phyloP scores from a whole-genome alignment of 2,797 vertebrate species.

The Lepus oiostolus region DNA sequence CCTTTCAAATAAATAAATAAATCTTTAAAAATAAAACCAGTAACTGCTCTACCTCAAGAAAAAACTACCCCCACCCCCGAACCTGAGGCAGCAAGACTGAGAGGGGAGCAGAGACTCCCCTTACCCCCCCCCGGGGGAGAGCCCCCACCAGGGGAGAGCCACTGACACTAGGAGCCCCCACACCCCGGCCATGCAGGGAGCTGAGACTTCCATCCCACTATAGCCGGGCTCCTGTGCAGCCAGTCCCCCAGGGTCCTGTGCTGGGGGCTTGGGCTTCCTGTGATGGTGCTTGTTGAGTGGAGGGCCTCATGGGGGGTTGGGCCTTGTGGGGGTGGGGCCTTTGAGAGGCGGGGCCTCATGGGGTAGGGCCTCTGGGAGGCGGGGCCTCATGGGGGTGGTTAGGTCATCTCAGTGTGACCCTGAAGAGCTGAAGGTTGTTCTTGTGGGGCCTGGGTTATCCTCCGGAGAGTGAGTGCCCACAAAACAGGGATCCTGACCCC shows the following conservation, averaged over 20 bases:
- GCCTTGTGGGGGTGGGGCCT: too few species aligned
- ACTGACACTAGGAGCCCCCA: neutral
- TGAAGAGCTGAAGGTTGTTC: neutral
- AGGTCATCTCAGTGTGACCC: neutral
- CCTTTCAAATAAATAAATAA: too few species aligned
- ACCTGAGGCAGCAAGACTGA: neutral
- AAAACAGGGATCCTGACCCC: neutral
- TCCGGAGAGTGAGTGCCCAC: neutral
- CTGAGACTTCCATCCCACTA: neutral
- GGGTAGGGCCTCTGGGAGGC: too few species aligned
- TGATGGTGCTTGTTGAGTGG: too few species aligned
- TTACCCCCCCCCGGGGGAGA: too few species aligned
- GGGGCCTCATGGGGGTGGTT: neutral
- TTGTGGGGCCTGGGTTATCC: neutral
- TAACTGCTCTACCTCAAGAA: neutral
- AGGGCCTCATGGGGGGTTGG: neutral
- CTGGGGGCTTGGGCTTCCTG: too few species aligned
- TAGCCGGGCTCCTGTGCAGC: too few species aligned
- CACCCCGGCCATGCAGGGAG: neutral
- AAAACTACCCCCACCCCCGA: neutral
- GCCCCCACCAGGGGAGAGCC: neutral
- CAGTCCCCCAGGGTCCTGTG: neutral
- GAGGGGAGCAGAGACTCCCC: neutral
- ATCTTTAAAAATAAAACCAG: neutral
- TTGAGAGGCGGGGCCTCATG: too few species aligned